phyloP scores from a whole-genome alignment of 2,797 vertebrate species.

The Diceros bicornis region DNA sequence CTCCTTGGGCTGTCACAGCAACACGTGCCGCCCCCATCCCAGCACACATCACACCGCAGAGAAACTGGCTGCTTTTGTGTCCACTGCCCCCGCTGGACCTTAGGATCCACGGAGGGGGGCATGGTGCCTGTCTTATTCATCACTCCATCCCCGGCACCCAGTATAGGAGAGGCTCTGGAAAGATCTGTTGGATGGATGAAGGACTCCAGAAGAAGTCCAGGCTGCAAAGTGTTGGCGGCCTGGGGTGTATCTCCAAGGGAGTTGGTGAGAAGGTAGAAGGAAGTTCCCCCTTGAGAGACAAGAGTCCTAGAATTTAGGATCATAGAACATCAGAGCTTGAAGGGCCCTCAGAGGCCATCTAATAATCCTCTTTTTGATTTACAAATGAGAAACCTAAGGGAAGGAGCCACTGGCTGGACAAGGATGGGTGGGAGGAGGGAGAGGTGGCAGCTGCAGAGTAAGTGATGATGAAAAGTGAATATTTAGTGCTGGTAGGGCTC shows the following conservation, averaged over 20 bases:
- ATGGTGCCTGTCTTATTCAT: not conserved
- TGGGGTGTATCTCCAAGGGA: not conserved
- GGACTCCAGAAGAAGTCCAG: not conserved
- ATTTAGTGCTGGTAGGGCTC: not conserved
- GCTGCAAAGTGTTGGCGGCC: not conserved
- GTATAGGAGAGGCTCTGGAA: not conserved
- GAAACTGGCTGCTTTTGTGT: not conserved
- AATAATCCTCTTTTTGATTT: not conserved
- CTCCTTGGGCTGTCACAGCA: not conserved
- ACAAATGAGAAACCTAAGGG: conserved; percentile 20
- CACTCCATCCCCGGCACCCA: not conserved
- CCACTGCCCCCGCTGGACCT: not conserved
- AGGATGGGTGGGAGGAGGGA: not conserved
- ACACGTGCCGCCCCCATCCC: fast-evolving
- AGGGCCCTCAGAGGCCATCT: not conserved
- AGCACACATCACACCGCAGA: not conserved
- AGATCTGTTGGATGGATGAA: not conserved
- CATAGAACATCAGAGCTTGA: not conserved
- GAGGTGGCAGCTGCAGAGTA: not conserved
- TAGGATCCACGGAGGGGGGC: not conserved
- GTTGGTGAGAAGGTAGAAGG: not conserved
- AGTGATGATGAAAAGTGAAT: not conserved
- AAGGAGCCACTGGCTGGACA: not conserved
- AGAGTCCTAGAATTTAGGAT: not conserved
- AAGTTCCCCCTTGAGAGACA: not conserved